Evolutionary conservation across 1,140 invertebrate species (phyloP), one percentile per base, ranked within the genome.

Genomic region (Anoplolepis gracilipes): DNA sequence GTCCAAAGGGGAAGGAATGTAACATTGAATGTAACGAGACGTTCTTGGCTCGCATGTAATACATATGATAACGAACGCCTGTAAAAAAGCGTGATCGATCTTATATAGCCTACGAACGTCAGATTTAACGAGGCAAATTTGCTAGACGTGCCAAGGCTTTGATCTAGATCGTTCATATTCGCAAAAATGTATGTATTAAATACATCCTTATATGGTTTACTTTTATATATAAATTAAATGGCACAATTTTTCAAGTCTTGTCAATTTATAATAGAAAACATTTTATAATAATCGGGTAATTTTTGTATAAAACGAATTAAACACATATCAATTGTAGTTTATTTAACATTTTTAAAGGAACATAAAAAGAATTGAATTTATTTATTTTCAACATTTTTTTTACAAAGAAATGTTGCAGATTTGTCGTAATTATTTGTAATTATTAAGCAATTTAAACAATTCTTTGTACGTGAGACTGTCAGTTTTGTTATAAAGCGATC

Each of bases 1-100:
- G 33, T 46, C 30, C 39, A n/a, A 39, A 22, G 36, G 22, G 16
- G 33, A 59, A 79, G 87, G 87, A 89, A 89, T 86, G 76, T 69
- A 42, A 72, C 53, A 72, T 70, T 72, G 67, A n/a, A n/a, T n/a
- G n/a, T n/a, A n/a, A 82, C 67, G 30, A 30, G 77, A 62, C 49
- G 57, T 28, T 65, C 33, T 81, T 33, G 33, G 53, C 5, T 49
- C 36, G 16, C 28, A 25, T 39, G 67, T 72, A 72, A 72, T 42
- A 42, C 10, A 42, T 42, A 30, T 59, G 78, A 82, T 82, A 72
- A 59, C 65, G 78, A 81, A 65, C 8, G n/a, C 6, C 6, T 22
- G 36, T 36, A 59, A 33, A 72, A 70, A 82, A 33, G 39, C 65
- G 19, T 13, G 25, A 82, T 72, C 3, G 28, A 59, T 59, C 36